Percentiles rank a stretch among this genome's conserved stretches.
Conservation (phyloP, 2,888 invertebrate species). For the Lacanobia wlatinum region DNA sequence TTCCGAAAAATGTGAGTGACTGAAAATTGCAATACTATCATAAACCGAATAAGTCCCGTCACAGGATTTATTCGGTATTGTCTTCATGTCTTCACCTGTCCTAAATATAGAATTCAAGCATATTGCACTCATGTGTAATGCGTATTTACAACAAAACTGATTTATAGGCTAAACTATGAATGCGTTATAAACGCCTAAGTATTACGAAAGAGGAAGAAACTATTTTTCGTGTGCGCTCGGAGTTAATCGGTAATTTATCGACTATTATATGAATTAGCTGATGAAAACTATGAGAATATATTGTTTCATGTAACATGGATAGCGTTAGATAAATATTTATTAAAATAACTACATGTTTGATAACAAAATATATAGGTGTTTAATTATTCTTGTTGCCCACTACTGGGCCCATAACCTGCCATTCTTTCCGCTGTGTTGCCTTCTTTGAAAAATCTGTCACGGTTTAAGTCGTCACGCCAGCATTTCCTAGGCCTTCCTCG, state of each 20-base stretch:
- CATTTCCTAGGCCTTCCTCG: background rate
- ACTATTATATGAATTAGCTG: conserved; percentile 31
- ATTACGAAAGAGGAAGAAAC: conserved; percentile 52
- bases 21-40: too few relatives aligned
- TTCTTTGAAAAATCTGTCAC: too few relatives aligned
- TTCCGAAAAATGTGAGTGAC: too few relatives aligned
- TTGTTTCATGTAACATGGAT: background rate
- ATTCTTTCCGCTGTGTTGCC: too few relatives aligned
- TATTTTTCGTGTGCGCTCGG: conserved; percentile 13
- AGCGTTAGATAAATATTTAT: background rate
- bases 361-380: too few relatives aligned
- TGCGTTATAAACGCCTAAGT: conserved; percentile 38
- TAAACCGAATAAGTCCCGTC: background rate
- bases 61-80: too few relatives aligned
- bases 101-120: conserved; percentile 8
- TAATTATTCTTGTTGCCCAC: too few relatives aligned
- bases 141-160: conserved; percentile 21
- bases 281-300: conserved; percentile 15
- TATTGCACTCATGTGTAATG: background rate
- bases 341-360: background rate
- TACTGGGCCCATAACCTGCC: too few relatives aligned
- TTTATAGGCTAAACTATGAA: conserved; percentile 31
- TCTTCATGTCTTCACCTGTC: too few relatives aligned
- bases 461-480: too few relatives aligned
- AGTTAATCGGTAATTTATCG: conserved; percentile 42